These are phyloP conservation scores for Lottia scabra DNA, from an alignment of 2,888 invertebrate species.

Conservation along the genomic window DNA sequence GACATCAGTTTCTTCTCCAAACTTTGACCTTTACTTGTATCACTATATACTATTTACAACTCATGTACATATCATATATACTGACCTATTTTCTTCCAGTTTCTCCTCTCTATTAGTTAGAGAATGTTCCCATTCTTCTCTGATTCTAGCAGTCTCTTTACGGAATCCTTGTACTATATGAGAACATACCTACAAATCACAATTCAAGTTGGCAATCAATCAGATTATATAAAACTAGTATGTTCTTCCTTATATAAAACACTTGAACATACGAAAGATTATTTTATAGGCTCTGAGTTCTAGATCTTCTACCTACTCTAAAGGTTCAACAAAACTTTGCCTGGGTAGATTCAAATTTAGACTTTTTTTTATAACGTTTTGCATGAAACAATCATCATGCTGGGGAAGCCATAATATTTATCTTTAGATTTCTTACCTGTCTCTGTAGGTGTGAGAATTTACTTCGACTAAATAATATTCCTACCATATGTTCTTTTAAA, in stretches of 20 bases:
- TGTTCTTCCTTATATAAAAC: too few species aligned
- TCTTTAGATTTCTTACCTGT: slow-evolving; percentile 75
- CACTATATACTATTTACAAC: too few species aligned
- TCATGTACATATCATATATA: background rate
- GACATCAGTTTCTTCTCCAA: too few species aligned
- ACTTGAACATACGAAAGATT: too few species aligned
- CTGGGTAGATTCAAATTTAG: background rate
- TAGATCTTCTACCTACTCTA: too few species aligned
- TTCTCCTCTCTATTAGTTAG: slow-evolving; percentile 59
- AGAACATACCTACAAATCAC: slow-evolving; percentile 78
- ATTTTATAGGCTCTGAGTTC: too few species aligned
- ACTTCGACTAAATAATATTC: slow-evolving; percentile 93
- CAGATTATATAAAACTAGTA: too few species aligned
- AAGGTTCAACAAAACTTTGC: too few species aligned
- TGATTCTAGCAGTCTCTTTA: slow-evolving; percentile 86
- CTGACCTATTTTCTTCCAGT: slow-evolving; percentile 35
- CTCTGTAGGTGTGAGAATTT: slow-evolving; percentile 93
- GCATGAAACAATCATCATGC: background rate
- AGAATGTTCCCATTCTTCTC: slow-evolving; percentile 90
- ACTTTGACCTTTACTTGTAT: too few species aligned
- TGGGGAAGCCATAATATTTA: too few species aligned
- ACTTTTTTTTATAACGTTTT: background rate
- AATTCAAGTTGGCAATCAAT: too few species aligned
- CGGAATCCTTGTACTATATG: slow-evolving; percentile 82
- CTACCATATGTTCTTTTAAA: slow-evolving; percentile 94